phyloP scores from a whole-genome alignment of 2,797 vertebrate species.

The Neosilurus mollespiculum region DNA sequence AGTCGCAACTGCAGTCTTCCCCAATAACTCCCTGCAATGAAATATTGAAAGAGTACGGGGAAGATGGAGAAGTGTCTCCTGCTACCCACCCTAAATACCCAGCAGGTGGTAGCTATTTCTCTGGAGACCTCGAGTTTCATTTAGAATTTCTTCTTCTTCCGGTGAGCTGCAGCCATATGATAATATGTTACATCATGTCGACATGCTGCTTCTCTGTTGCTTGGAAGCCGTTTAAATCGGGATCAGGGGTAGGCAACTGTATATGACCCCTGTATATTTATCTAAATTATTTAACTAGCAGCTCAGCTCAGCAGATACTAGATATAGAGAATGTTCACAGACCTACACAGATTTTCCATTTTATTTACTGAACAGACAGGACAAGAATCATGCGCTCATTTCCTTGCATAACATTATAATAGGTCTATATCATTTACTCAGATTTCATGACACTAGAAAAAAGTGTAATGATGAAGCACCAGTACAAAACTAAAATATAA shows the following conservation, averaged over 20 bases:
- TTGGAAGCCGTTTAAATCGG: neutral
- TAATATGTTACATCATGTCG: neutral
- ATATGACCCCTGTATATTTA: neutral
- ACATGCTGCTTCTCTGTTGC: neutral
- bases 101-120: constrained; percentile 52
- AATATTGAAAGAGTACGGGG: neutral
- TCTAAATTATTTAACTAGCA: neutral
- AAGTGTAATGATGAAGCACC: neutral
- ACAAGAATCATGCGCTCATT: neutral
- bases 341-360: neutral
- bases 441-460: neutral
- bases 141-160: neutral
- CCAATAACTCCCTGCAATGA: constrained; percentile 28
- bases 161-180: neutral
- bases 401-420: neutral
- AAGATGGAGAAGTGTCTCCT: constrained; percentile 36
- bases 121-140: neutral
- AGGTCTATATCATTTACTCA: neutral
- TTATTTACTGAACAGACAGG: neutral
- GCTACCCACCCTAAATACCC: constrained; percentile 18
- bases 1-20: constrained; percentile 53
- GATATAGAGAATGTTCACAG: neutral
- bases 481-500: neutral
- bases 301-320: neutral
- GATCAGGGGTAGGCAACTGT: neutral